Conservation (phyloP, 2,113 vertebrate genomes). For the Ceuthmochares aereus region DNA sequence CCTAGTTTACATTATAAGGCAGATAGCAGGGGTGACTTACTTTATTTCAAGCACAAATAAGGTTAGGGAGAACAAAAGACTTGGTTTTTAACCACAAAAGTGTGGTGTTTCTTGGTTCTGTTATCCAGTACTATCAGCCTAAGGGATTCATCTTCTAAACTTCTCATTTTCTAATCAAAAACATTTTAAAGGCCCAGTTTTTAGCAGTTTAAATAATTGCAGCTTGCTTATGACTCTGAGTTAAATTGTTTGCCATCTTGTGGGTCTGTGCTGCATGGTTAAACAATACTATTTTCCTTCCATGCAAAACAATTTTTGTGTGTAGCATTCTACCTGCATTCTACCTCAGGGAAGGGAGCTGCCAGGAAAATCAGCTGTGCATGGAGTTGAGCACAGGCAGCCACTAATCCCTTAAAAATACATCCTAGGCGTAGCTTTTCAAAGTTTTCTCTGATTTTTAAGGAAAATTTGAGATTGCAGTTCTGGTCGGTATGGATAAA, state of each 20-base stretch:
- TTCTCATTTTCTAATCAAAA: not conserved
- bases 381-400: not conserved
- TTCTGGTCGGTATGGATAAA: not conserved
- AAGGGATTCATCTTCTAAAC: not conserved
- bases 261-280: not conserved
- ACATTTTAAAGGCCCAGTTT: not conserved
- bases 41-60: not conserved
- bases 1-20: not conserved
- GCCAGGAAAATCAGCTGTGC: not conserved
- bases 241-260: not conserved
- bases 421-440: not conserved
- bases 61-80: not conserved
- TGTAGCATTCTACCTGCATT: not conserved
- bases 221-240: not conserved
- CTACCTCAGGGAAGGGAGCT: not conserved
- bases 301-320: not conserved
- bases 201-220: not conserved
- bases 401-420: not conserved
- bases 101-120: not conserved
- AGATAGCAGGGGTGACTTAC: not conserved
- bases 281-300: not conserved
- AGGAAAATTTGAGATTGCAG: not conserved
- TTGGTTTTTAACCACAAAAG: not conserved
- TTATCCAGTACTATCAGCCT: not conserved
- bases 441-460: not conserved